Conservation (phyloP, 2,888 invertebrate species). For the Tenthredo notha region DNA sequence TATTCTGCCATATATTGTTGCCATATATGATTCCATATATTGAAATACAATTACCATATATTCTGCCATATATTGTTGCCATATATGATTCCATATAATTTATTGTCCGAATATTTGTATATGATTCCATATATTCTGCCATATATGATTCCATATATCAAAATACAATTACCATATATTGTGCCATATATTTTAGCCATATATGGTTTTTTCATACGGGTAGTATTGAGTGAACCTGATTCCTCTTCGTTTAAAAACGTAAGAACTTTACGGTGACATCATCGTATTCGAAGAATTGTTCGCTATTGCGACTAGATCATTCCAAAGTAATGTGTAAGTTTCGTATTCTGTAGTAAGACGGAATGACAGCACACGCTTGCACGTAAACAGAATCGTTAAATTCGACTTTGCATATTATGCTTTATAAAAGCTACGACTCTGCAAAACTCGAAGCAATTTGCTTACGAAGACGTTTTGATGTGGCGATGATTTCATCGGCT, state of each 20-base stretch:
- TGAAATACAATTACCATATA: no score
- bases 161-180: no score
- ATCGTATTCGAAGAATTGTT: conserved; percentile 9
- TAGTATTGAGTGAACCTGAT: conserved; percentile 15
- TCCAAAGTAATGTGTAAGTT: neutral
- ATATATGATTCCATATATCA: no score
- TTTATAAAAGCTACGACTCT: neutral
- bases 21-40: no score
- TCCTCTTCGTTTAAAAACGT: conserved; percentile 6
- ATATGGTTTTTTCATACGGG: no score
- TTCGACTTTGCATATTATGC: neutral
- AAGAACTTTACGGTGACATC: conserved; percentile 12
- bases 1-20: no score
- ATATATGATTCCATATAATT: no score
- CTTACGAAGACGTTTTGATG: conserved; percentile 1
- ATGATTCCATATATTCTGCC: no score
- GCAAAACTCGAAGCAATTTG: conserved; percentile 5
- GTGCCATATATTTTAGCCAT: no score
- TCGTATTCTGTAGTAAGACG: neutral
- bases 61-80: no score
- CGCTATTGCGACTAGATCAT: neutral
- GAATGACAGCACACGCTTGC: neutral
- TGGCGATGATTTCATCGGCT: conserved; percentile 27
- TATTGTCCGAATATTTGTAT: no score
- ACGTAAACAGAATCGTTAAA: conserved; percentile 18